Percentiles rank a stretch among this genome's conserved stretches.
These are phyloP conservation scores for Neoniphon sammara DNA, from an alignment of 2,797 vertebrate species.

Conservation along the genomic window DNA sequence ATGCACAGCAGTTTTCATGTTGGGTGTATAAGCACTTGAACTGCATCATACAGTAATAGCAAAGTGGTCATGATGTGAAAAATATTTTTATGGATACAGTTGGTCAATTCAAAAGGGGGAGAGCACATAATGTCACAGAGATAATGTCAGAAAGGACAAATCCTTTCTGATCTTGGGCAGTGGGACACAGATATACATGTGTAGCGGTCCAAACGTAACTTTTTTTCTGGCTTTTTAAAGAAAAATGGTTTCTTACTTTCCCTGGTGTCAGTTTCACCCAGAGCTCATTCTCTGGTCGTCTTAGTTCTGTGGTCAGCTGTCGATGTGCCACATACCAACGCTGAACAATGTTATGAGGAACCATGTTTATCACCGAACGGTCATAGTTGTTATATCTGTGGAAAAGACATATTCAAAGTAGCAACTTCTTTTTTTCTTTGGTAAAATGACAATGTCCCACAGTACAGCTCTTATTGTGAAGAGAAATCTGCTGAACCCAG, in stretches of 20 bases:
- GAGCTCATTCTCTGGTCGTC: conserved; percentile 90
- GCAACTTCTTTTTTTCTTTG: not conserved
- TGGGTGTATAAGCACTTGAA: too few relatives aligned
- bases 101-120: too few relatives aligned
- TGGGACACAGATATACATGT: not conserved
- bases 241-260: conserved; percentile 79
- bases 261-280: conserved; percentile 95
- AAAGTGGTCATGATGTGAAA: too few relatives aligned
- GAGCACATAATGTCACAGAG: too few relatives aligned
- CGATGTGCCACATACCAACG: conserved; percentile 91
- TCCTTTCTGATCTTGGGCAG: not conserved
- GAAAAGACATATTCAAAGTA: not conserved
- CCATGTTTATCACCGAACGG: conserved; percentile 88
- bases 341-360: conserved; percentile 85
- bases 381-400: conserved; percentile 96
- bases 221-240: not conserved
- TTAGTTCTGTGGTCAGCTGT: conserved; percentile 86
- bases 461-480: too few relatives aligned
- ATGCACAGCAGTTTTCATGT: too few relatives aligned
- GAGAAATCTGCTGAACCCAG: too few relatives aligned
- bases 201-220: not conserved
- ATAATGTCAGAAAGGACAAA: not conserved
- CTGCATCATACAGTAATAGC: too few relatives aligned
- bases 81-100: too few relatives aligned
- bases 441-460: not conserved